Base-by-base conservation (phyloP, 2,797 vertebrate species). In the Muscicapa striata region DNA sequence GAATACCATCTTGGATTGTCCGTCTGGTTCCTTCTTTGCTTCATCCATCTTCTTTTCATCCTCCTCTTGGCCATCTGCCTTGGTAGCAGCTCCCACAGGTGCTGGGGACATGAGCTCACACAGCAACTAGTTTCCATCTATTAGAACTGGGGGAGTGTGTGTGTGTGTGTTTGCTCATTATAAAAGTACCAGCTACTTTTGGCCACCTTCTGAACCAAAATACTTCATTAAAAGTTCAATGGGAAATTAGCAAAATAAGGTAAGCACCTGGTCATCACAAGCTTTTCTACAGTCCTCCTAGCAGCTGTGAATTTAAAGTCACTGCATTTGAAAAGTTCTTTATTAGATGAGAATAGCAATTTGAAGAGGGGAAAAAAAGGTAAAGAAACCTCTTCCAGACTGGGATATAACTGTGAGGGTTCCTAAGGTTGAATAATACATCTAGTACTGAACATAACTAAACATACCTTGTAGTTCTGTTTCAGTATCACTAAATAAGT, bases 1-100 rank as follows among this genome's bases (percentile, higher is more conserved):
- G 12, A 95, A 80, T 83, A 64, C 52, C 34, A 62, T 83, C 68
- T 80, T 87, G 68, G 54, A 58, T 85, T 89, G 38, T 91, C 87
- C 3, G 2, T 92, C 91, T 93, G 79, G 29, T 89, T 92, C 24
- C 57, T 83, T 87, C 72, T 95, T 87, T 79, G 32, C 84, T 82
- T 92, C 82, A 91, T 92, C 41, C 9, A 0, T 83, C 38, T 32
- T 79, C 68, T 88, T 93, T 94, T 94, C 75, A 80, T 91, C 61
- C 14, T 87, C 22, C 22, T 79, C 17, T 85, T 87, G 72, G 64
- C 94, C 87, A 91, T 85, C 93, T 94, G 93, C 78, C 82, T 62
- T 94, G 57, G 29, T 73, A 67, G 84, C 87, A 87, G 72, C 68
- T 83, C 78, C 57, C 75, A 73, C 75, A 77, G 57, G 72, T 93